phyloP scores from a whole-genome alignment of 1,140 invertebrate species.

The Drepana arcuata region DNA sequence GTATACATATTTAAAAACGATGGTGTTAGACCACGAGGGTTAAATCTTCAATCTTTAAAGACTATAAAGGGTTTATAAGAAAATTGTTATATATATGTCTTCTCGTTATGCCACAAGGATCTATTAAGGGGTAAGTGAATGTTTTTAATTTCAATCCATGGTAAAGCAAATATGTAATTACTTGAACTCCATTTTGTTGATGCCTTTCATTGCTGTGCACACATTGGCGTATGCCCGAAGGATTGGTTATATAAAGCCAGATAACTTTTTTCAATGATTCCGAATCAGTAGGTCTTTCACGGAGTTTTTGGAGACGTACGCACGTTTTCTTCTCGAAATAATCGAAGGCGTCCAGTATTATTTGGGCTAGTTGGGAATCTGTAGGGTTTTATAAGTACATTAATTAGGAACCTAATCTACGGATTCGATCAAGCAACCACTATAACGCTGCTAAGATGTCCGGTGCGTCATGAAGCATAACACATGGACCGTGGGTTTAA shows the following conservation, averaged over 20 bases:
- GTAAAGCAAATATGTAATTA: constrained; percentile 11
- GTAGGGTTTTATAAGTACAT: neutral
- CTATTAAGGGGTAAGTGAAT: too few relatives aligned
- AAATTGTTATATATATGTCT: too few relatives aligned
- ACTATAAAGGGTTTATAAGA: too few relatives aligned
- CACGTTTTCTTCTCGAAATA: constrained; percentile 55
- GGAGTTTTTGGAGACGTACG: constrained; percentile 49
- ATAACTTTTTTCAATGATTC: constrained; percentile 35
- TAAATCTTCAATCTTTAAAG: too few relatives aligned
- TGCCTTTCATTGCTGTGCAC: constrained; percentile 54
- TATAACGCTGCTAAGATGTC: neutral
- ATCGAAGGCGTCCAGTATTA: constrained; percentile 49
- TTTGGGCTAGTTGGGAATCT: constrained; percentile 39
- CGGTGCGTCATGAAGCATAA: too few relatives aligned
- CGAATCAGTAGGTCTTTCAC: constrained; percentile 42
- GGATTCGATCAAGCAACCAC: neutral
- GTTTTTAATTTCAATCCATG: too few relatives aligned
- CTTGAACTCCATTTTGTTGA: constrained; percentile 46
- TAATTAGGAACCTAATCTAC: neutral
- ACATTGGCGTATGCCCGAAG: constrained; percentile 46
- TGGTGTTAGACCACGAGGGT: too few relatives aligned
- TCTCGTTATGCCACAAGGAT: too few relatives aligned
- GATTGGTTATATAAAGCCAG: constrained; percentile 60
- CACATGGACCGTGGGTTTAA: too few relatives aligned
- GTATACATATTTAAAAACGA: too few relatives aligned